phyloP scores from a whole-genome alignment of 2,113 vertebrate species.

The Sisor rabdophorus region DNA sequence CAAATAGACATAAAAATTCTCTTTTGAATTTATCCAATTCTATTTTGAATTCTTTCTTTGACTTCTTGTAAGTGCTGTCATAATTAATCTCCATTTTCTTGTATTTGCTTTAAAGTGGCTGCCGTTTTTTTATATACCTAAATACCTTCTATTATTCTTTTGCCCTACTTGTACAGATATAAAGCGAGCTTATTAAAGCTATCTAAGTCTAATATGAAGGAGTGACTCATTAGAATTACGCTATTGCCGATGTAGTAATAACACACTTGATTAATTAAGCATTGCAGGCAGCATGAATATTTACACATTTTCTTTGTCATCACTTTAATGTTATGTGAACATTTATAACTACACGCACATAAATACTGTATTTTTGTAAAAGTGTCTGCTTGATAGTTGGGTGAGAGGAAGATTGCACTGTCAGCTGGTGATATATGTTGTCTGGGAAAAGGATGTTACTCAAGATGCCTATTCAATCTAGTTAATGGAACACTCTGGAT shows the following conservation, averaged over 20 bases:
- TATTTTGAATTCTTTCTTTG: background rate
- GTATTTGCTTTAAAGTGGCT: background rate
- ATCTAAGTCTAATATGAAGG: constrained; percentile 12
- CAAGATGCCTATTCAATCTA: constrained; percentile 11
- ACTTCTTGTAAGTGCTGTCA: background rate
- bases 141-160: background rate
- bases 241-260: constrained; percentile 23
- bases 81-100: background rate
- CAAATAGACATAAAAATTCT: background rate
- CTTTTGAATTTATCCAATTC: too few species aligned
- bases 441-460: background rate
- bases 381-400: background rate
- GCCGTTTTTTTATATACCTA: constrained; percentile 3
- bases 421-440: background rate
- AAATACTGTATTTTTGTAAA: background rate
- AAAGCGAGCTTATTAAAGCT: constrained; percentile 31
- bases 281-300: background rate
- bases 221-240: constrained; percentile 17
- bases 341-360: background rate
- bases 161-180: constrained; percentile 9
- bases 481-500: constrained; percentile 22
- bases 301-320: background rate
- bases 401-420: background rate
- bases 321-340: background rate
- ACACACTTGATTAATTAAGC: constrained; percentile 17